Base-by-base conservation (phyloP, 2,113 vertebrate species). In the Leucosticte australis region DNA sequence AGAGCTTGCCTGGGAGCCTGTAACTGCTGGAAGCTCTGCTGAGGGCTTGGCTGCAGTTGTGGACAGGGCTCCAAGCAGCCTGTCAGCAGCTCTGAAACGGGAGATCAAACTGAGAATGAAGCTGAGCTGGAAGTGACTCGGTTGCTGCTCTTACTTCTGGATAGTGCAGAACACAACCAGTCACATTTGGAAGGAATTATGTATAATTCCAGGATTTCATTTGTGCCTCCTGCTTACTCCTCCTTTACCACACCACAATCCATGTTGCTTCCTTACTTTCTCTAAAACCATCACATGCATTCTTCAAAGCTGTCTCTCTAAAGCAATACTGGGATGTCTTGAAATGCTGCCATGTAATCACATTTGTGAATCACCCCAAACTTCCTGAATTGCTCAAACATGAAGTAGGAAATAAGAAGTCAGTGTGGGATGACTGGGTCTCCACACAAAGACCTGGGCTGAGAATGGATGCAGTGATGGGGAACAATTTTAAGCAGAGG, bases 101-200 rank as follows among this genome's bases (percentile, higher is more conserved):
- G 64, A 87, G 26, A 70, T 13, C 0, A 4, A 65, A 67, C 30
- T 46, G 46, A 50, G 37, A 77, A 83, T 9, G 6, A 82, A 68
- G 44, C 22, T 0, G 11, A 76, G 50, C 31, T 77, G 46, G 53
- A 76, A 80, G 39, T 2, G 1, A 82, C 30, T 6, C 0, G 0
- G 27, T 49, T 56, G n/a, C 27, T 83, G 49, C 22, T 69, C 24
- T 79, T 57, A 42, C 14, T 82, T 76, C 50, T 46, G 50, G 28
- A 37, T 22, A 91, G 62, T 0, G 0, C 80, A 83, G 55, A 92
- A 92, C 28, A 11, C 27, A 67, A 46, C 13, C 0, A 1, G 47
- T 33, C 76, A 53, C 21, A 69, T 31, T 64, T 28, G 83, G 44
- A 67, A 44, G 63, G 20, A 70, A 39, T 37, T 46, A 68, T 17